A percentile compares a stretch with the other conserved stretches of the same genome.
phyloP scores from a whole-genome alignment of 2,113 vertebrate genomes.

The Carollia perspicillata region DNA sequence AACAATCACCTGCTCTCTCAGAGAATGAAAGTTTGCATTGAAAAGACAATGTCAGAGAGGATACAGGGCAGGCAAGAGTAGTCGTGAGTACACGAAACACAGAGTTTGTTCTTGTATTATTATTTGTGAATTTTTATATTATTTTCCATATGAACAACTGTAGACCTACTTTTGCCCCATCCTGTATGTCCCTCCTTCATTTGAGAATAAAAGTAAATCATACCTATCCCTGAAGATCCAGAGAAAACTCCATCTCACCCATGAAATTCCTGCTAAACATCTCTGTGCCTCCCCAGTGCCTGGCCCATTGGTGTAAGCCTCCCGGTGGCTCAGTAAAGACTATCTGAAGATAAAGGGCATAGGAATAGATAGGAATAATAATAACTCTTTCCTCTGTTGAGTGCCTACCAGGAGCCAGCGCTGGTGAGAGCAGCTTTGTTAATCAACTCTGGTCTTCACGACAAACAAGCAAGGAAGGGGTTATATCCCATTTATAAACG shows the following conservation, averaged over 20 bases:
- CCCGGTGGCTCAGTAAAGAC: not conserved
- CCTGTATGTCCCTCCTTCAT: not conserved
- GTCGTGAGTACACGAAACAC: not conserved
- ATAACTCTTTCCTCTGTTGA: not conserved
- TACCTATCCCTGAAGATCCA: not conserved
- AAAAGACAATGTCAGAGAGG: not conserved
- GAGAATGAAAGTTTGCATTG: not conserved
- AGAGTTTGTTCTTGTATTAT: no score
- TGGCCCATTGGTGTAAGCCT: not conserved
- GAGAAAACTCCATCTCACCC: not conserved
- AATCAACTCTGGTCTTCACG: not conserved
- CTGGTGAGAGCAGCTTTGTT: not conserved
- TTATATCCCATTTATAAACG: not conserved
- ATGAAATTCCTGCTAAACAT: not conserved
- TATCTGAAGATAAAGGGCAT: not conserved
- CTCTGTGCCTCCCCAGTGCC: not conserved
- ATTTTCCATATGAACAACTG: no score
- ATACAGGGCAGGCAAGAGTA: not conserved
- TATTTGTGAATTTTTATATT: no score
- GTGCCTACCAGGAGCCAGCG: not conserved
- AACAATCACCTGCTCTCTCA: not conserved
- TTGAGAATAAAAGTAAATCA: not conserved
- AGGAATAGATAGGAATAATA: not conserved
- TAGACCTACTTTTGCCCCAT: not conserved
- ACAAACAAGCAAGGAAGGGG: not conserved